phyloP scores from a whole-genome alignment of 2,113 vertebrate genomes.

The Dipodomys stephensi region DNA sequence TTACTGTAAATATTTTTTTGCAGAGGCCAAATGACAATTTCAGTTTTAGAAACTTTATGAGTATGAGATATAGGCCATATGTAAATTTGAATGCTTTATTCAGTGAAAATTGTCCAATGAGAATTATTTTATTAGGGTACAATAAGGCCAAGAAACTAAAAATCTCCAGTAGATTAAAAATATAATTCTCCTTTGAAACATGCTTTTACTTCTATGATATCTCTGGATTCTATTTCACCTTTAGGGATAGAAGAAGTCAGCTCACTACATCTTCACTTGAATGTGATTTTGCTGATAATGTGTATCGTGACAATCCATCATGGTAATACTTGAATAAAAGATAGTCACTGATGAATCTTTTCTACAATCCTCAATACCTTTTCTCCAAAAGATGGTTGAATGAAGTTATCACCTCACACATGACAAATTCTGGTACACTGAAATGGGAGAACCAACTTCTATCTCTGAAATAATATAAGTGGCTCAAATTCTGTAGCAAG shows the following conservation, averaged over 20 bases:
- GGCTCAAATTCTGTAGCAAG: background rate
- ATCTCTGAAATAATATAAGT: background rate
- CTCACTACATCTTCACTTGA: background rate
- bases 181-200: background rate
- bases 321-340: background rate
- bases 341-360: no score
- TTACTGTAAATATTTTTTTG: background rate
- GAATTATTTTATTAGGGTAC: background rate
- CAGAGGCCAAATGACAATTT: background rate
- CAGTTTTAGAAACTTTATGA: background rate
- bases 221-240: rapidly evolving
- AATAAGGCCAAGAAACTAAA: background rate
- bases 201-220: background rate
- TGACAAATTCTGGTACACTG: background rate
- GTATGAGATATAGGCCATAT: no score
- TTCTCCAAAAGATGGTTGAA: background rate
- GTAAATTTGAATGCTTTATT: background rate
- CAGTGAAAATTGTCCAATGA: background rate
- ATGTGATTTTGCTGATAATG: no score
- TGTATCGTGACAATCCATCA: no score
- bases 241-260: background rate
- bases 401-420: background rate
- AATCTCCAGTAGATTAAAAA: background rate
- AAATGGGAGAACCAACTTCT: background rate
- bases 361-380: no score